phyloP scores from a whole-genome alignment of 2,888 invertebrate species.

The Craniophora ligustri region DNA sequence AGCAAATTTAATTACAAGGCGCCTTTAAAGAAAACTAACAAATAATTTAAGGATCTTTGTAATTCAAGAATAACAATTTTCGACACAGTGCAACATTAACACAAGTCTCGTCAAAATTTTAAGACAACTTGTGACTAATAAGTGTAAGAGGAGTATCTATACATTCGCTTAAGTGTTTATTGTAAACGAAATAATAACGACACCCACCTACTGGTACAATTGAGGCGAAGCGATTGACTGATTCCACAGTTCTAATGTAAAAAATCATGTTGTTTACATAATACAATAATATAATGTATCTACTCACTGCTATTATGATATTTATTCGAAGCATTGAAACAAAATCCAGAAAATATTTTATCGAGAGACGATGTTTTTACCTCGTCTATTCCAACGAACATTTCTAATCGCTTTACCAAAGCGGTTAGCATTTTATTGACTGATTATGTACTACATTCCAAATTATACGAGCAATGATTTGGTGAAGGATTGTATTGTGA shows the following conservation, averaged over 20 bases:
- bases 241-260: slow-evolving; percentile 27
- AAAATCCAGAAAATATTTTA: not conserved
- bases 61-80: slow-evolving; percentile 11
- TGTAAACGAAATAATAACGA: slow-evolving; percentile 32
- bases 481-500: slow-evolving; percentile 49
- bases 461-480: slow-evolving; percentile 34
- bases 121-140: slow-evolving; percentile 44
- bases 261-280: slow-evolving; percentile 31
- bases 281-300: not conserved
- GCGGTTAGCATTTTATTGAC: slow-evolving; percentile 38
- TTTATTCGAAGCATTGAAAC: no score
- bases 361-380: not conserved
- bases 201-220: slow-evolving; percentile 69
- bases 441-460: slow-evolving; percentile 55
- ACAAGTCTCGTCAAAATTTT: slow-evolving; percentile 27
- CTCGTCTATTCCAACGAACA: not conserved
- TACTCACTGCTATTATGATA: no score
- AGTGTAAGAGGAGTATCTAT: slow-evolving; percentile 19
- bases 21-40: not conserved
- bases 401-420: slow-evolving; percentile 18
- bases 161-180: slow-evolving; percentile 24
- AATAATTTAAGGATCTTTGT: slow-evolving; percentile 8
- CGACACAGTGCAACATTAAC: slow-evolving; percentile 42
- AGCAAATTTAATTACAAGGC: not conserved
- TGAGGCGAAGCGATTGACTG: slow-evolving; percentile 6